Percentiles rank a stretch among this genome's conserved stretches.
These are phyloP conservation scores for Andrena camellia DNA, from an alignment of 2,888 invertebrate genomes.

Conservation along the genomic window DNA sequence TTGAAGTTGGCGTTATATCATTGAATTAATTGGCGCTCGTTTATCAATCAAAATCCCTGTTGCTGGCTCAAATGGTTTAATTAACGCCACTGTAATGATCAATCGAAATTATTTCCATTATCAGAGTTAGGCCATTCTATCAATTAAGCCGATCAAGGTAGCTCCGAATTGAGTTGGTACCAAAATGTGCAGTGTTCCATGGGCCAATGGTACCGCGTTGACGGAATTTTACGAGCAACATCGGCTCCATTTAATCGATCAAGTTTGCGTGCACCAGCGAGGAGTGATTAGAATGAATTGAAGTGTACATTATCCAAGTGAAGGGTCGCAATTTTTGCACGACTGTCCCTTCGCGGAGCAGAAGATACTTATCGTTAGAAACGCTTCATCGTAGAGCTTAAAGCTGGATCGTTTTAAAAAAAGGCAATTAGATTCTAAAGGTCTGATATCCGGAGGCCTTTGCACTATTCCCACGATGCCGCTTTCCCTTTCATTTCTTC, in stretches of 20 bases:
- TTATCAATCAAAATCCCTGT: neutral
- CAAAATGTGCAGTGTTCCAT: neutral
- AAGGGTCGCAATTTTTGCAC: neutral
- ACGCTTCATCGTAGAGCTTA: neutral
- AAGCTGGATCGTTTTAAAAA: neutral
- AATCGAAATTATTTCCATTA: too few species aligned
- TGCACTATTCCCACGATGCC: slow-evolving; percentile 3
- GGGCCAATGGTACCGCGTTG: too few species aligned
- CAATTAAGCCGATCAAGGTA: neutral
- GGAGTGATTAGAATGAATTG: neutral
- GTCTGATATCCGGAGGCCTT: neutral
- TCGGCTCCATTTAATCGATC: neutral
- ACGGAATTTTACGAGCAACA: neutral
- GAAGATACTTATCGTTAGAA: neutral
- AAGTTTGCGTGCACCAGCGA: neutral
- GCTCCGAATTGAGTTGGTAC: too few species aligned
- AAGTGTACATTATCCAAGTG: neutral
- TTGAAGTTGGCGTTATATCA: neutral
- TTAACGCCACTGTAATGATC: neutral
- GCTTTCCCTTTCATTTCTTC: slow-evolving; percentile 7
- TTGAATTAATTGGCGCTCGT: neutral
- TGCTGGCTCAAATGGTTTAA: neutral
- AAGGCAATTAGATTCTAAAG: neutral
- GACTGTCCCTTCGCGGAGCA: neutral
- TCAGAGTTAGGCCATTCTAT: neutral